These are phyloP conservation scores for Oscheius sp. DNA, from an alignment of 2,888 invertebrate genomes.

Conservation along the genomic window DNA sequence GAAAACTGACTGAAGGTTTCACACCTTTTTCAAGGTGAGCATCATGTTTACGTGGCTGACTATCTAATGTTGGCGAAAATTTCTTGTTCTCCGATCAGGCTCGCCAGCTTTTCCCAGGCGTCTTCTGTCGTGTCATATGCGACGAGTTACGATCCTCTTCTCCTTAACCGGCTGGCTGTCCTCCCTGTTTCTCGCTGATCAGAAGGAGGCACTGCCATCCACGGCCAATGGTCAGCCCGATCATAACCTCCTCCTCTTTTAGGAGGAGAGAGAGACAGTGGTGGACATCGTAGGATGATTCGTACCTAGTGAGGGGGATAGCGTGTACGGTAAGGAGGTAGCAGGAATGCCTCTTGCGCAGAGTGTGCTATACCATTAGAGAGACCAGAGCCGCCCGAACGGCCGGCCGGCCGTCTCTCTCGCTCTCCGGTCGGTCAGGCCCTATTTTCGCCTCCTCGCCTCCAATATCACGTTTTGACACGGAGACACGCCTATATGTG, in stretches of 20 bases:
- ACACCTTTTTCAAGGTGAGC: no score
- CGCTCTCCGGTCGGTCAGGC: constrained; percentile 20
- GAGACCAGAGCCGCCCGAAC: constrained; percentile 11
- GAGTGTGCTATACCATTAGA: constrained; percentile 1
- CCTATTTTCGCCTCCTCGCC: constrained; percentile 39
- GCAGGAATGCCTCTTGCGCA: constrained; percentile 6
- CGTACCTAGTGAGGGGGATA: constrained; percentile 8
- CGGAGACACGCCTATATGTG: constrained; percentile 33
- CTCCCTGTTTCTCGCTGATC: not conserved
- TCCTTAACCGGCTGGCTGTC: not conserved
- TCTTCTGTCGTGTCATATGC: no score
- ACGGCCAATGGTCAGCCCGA: not conserved
- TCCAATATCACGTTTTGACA: constrained; percentile 40
- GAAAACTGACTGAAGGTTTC: no score
- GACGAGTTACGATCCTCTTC: not conserved
- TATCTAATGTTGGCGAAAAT: no score
- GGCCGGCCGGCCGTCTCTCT: not conserved
- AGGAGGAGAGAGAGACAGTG: not conserved
- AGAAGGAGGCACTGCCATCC: not conserved
- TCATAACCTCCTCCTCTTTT: constrained; percentile 5
- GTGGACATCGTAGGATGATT: not conserved
- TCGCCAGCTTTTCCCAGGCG: no score
- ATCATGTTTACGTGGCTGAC: no score
- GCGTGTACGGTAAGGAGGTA: constrained; percentile 16
- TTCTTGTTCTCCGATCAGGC: no score